phyloP scores from a whole-genome alignment of 2,113 vertebrate genomes.

The Cheilinus undulatus region DNA sequence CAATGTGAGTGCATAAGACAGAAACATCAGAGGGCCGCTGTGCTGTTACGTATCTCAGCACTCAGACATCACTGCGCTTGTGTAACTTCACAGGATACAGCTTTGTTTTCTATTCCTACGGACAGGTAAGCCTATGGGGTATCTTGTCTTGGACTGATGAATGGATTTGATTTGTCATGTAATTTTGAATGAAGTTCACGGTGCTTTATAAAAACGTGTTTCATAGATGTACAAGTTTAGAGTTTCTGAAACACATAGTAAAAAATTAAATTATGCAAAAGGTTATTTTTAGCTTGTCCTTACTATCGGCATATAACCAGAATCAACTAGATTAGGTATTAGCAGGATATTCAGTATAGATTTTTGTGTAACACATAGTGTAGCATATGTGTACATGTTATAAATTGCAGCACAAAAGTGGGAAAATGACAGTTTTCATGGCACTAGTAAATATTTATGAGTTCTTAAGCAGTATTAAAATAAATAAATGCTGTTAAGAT shows the following conservation, averaged over 20 bases:
- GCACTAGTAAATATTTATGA: too few species aligned
- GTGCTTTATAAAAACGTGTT: background rate
- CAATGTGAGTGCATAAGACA: constrained; percentile 4
- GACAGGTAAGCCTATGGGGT: constrained; percentile 66
- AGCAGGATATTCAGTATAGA: background rate
- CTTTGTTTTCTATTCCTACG: constrained; percentile 1
- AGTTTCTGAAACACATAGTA: background rate
- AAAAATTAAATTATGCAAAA: too few species aligned
- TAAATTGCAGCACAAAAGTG: background rate
- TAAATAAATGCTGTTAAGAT: too few species aligned
- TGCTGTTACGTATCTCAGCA: background rate
- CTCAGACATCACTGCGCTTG: background rate
- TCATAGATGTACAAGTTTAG: background rate
- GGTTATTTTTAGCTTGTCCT: background rate
- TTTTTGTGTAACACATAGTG: too few species aligned
- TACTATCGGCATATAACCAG: background rate
- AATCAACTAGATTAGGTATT: background rate
- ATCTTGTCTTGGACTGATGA: constrained; percentile 24
- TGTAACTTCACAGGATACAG: constrained; percentile 7
- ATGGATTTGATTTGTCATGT: constrained; percentile 8
- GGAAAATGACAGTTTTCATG: too few species aligned
- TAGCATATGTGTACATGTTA: too few species aligned
- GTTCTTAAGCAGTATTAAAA: too few species aligned
- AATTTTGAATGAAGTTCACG: background rate
- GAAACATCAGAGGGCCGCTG: constrained; percentile 38